Evolutionary conservation across 1,140 invertebrate species (phyloP).

Genomic region (Drosophila lacertosa): DNA sequence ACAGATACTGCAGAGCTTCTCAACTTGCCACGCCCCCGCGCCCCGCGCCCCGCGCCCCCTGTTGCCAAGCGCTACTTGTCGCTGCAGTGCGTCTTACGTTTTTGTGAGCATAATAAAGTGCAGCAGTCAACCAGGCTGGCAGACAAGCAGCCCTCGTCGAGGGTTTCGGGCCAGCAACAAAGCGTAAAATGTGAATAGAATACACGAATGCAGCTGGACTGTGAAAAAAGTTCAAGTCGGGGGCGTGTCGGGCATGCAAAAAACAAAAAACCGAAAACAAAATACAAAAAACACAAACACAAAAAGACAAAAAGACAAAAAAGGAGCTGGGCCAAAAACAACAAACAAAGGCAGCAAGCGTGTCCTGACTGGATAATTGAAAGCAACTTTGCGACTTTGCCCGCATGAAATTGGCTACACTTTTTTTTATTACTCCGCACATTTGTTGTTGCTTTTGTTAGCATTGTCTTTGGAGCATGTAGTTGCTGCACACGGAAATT

Average conservation of each 20-base stretch:
- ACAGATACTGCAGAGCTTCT: constrained; percentile 4
- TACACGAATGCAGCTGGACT: constrained; percentile 42
- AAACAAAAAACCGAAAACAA: constrained; percentile 53
- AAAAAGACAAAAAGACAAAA: constrained; percentile 52
- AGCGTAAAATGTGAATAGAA: constrained; percentile 76
- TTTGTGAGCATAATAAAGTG: constrained; percentile 63
- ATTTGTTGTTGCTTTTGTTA: constrained; percentile 33
- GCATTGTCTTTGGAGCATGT: constrained; percentile 49
- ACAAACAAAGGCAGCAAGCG: constrained; percentile 58
- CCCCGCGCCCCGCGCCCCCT: neutral
- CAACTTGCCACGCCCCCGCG: neutral
- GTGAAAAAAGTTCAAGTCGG: constrained; percentile 31
- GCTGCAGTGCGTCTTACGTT: constrained; percentile 31
- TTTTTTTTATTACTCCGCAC: constrained; percentile 25
- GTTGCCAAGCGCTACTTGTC: constrained; percentile 16
- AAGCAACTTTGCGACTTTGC: constrained; percentile 72
- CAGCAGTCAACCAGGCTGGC: constrained; percentile 38
- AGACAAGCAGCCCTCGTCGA: constrained; percentile 28
- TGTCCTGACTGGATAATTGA: constrained; percentile 76
- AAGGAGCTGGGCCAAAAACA: neutral
- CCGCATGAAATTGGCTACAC: constrained; percentile 69
- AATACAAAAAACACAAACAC: constrained; percentile 21
- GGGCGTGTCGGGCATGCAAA: constrained; percentile 65
- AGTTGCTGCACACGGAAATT: constrained; percentile 67
- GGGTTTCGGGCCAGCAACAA: constrained; percentile 66